Evolutionary conservation across 1,140 invertebrate species (phyloP).

Genomic region (Steinernema khuongi): DNA sequence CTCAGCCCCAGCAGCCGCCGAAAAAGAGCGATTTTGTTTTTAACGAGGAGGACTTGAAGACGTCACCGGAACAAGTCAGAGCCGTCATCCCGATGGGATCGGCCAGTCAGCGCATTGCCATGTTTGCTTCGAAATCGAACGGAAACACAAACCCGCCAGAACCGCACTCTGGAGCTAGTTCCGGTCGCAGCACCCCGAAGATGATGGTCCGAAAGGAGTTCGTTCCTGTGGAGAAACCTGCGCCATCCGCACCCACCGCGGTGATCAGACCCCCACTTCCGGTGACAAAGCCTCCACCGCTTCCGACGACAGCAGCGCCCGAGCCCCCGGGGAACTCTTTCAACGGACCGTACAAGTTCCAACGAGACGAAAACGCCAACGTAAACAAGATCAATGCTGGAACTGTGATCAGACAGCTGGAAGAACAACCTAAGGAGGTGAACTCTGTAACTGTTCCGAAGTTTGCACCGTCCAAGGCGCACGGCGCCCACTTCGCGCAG

Average conservation of each 20-base stretch:
- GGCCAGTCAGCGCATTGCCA: neutral
- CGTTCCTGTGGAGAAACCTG: neutral
- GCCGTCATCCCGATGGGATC: neutral
- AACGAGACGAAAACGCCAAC: neutral
- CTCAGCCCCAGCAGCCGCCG: neutral
- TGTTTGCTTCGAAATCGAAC: neutral
- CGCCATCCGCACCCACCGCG: neutral
- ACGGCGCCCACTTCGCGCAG: neutral
- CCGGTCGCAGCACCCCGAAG: neutral
- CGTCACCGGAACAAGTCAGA: neutral
- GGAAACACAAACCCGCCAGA: neutral
- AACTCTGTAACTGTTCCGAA: neutral
- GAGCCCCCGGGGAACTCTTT: neutral
- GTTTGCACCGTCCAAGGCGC: neutral
- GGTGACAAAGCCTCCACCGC: neutral
- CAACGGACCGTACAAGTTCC: slow-evolving; percentile 3
- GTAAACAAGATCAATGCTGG: neutral
- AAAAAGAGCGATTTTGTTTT: slow-evolving; percentile 10
- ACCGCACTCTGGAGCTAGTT: neutral
- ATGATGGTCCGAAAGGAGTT: neutral
- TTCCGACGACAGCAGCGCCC: neutral
- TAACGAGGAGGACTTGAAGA: slow-evolving; percentile 3
- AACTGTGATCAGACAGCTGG: neutral
- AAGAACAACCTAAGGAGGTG: neutral
- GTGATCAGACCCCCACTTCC: neutral